phyloP scores from a whole-genome alignment of 2,113 vertebrate genomes.

The Bubalus kerabau region DNA sequence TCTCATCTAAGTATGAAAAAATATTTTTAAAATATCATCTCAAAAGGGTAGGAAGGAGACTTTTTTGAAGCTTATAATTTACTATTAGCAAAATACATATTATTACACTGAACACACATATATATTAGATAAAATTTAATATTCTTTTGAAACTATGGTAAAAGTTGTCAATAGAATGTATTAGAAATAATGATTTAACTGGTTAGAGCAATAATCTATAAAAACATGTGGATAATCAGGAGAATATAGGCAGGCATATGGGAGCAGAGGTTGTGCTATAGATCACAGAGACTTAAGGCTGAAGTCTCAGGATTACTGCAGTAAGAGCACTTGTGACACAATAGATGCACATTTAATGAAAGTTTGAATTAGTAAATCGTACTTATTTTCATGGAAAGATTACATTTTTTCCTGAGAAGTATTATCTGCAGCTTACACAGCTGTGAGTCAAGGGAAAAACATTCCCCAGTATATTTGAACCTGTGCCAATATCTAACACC shows the following conservation, averaged over 20 bases:
- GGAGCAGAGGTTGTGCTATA: rapidly evolving
- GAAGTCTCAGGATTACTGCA: not conserved
- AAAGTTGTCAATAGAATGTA: not conserved
- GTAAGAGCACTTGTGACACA: not conserved
- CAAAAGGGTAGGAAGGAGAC: too few species aligned
- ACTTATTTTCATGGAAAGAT: not conserved
- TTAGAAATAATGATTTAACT: not conserved
- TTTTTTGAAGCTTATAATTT: not conserved
- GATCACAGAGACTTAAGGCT: not conserved
- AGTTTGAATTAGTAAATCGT: not conserved
- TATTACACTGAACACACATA: not conserved
- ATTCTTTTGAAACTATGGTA: not conserved
- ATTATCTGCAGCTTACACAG: not conserved
- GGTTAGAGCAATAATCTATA: not conserved
- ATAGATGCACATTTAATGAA: not conserved
- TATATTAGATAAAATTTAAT: not conserved
- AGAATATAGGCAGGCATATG: not conserved
- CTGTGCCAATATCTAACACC: not conserved
- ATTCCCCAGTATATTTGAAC: not conserved
- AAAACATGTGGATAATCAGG: not conserved
- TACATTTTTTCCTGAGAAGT: not conserved
- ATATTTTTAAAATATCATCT: not conserved
- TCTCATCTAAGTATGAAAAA: not conserved
- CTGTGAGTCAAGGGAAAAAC: not conserved
- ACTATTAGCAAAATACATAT: not conserved